A percentile compares a stretch with the other conserved stretches of the same genome.
These are phyloP conservation scores for Ariolimax columbianus DNA, from an alignment of 2,888 invertebrate species.

Conservation along the genomic window DNA sequence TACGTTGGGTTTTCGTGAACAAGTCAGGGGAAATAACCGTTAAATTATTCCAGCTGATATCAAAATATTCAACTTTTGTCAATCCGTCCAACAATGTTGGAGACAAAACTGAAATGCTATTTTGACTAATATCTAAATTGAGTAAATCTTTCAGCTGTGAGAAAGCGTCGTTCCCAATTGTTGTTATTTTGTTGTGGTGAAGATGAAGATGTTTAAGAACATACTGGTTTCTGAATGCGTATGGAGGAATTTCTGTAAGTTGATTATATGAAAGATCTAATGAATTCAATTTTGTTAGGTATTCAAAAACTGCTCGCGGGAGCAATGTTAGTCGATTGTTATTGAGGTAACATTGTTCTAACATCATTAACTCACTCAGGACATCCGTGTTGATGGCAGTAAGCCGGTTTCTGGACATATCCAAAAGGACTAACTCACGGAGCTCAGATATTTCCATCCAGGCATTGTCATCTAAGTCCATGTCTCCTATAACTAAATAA, in stretches of 20 bases:
- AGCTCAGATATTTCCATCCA: slow-evolving; percentile 54
- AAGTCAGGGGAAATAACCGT: slow-evolving; percentile 54
- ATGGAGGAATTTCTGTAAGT: slow-evolving; percentile 29
- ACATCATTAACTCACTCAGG: slow-evolving; percentile 47
- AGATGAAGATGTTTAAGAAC: slow-evolving; percentile 16
- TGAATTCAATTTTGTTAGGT: slow-evolving; percentile 38
- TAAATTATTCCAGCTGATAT: slow-evolving; percentile 59
- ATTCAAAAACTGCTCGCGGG: slow-evolving; percentile 49
- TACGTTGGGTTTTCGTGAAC: slow-evolving; percentile 37
- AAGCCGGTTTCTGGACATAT: slow-evolving; percentile 52
- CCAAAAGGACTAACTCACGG: slow-evolving; percentile 38
- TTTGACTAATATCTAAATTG: slow-evolving; percentile 17
- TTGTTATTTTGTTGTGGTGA: slow-evolving; percentile 14
- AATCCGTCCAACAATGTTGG: slow-evolving; percentile 41
- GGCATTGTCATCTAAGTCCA: slow-evolving; percentile 50
- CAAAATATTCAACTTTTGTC: slow-evolving; percentile 42
- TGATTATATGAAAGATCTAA: slow-evolving; percentile 55
- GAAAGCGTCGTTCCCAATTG: background rate
- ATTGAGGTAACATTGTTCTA: slow-evolving; percentile 48
- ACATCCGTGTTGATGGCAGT: slow-evolving; percentile 38
- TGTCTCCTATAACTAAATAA: slow-evolving; percentile 49
- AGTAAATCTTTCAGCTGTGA: slow-evolving; percentile 28
- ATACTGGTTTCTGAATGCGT: slow-evolving; percentile 8
- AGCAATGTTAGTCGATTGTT: slow-evolving; percentile 49
- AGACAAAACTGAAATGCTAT: slow-evolving; percentile 36